Evolutionary conservation across 1,140 invertebrate genomes (phyloP).

Genomic region (Melipona quadrifasciata): DNA sequence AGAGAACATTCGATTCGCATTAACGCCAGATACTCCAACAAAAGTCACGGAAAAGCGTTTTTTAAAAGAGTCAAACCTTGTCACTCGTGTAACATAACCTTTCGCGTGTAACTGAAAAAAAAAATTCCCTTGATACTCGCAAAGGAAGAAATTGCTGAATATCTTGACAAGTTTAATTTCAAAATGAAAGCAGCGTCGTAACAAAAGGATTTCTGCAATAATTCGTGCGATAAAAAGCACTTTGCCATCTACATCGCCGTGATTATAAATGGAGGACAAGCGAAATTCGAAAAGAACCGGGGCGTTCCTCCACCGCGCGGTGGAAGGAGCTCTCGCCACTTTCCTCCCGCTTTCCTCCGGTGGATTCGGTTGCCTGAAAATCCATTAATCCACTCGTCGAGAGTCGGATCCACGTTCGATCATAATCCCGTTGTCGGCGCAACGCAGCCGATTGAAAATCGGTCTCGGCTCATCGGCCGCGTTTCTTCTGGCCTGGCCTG

Average conservation of each 20-base stretch:
- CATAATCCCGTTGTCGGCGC: slow-evolving; percentile 43
- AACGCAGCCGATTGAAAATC: slow-evolving; percentile 45
- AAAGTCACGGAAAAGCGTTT: no score
- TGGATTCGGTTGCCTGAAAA: not conserved
- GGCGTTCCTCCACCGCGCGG: not conserved
- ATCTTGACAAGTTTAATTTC: not conserved
- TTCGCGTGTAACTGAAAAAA: no score
- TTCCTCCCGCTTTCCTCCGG: not conserved
- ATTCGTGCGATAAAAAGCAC: no score
- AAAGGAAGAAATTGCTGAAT: no score
- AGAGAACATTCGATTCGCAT: no score
- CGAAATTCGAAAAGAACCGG: not conserved
- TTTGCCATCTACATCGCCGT: no score
- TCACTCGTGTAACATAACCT: no score
- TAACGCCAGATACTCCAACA: no score
- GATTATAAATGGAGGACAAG: no score
- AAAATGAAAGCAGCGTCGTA: not conserved
- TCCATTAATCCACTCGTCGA: slow-evolving; percentile 41
- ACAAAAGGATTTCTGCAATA: no score
- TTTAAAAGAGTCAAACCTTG: no score
- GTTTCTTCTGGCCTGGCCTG: not conserved
- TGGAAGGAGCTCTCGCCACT: not conserved
- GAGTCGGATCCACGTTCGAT: slow-evolving; percentile 35
- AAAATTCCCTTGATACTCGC: no score
- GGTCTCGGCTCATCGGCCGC: slow-evolving; percentile 41